Percentiles rank a stretch among this genome's conserved stretches.
These are phyloP conservation scores for Ancistrus triradiatus DNA, from an alignment of 2,113 vertebrate species.

Conservation along the genomic window DNA sequence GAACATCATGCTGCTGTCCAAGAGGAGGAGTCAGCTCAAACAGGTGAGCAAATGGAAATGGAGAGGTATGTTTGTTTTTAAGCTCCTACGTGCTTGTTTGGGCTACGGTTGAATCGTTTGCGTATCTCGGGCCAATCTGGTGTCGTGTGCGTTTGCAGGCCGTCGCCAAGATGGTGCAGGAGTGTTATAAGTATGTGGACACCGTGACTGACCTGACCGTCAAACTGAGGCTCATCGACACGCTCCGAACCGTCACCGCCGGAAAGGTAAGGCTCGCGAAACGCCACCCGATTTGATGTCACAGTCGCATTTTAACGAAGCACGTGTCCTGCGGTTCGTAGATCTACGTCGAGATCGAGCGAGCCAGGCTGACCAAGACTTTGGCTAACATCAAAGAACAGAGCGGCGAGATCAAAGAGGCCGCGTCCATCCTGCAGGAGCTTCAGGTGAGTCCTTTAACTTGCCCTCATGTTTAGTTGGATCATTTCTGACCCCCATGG, in stretches of 20 bases:
- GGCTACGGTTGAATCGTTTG: no score
- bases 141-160: constrained; percentile 66
- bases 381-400: constrained; percentile 91
- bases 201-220: constrained; percentile 82
- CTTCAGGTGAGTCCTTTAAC: constrained; percentile 90
- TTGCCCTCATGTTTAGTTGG: no score
- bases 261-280: constrained; percentile 77
- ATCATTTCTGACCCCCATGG: no score
- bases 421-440: constrained; percentile 91
- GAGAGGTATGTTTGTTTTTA: no score
- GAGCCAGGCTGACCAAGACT: constrained; percentile 90
- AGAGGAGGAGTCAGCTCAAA: constrained; percentile 96
- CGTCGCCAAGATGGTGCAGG: constrained; percentile 98
- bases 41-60: no score
- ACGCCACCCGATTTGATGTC: neutral
- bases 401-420: constrained; percentile 90
- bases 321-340: constrained; percentile 46
- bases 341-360: constrained; percentile 98
- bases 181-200: constrained; percentile 94
- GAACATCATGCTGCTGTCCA: constrained; percentile 94
- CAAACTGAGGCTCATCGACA: constrained; percentile 94
- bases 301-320: neutral
- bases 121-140: neutral
- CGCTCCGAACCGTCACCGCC: constrained; percentile 92
- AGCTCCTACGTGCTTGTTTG: no score